Conservation (phyloP, 2,797 vertebrate species). For the Brachymystax lenok region DNA sequence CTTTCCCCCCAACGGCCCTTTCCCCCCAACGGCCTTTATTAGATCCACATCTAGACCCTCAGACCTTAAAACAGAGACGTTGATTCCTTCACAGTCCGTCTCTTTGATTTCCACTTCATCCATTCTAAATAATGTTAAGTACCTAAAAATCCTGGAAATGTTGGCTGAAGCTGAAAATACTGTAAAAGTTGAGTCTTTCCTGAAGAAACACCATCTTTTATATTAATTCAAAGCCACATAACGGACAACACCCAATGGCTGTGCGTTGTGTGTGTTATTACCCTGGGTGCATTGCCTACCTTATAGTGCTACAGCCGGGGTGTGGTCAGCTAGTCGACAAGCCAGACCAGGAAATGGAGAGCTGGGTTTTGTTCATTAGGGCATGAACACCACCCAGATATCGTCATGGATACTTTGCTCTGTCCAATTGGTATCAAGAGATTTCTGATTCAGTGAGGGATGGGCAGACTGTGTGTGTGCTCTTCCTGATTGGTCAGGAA, state of each 20-base stretch:
- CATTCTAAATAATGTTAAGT: constrained; percentile 29
- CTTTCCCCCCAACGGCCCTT: constrained; percentile 32
- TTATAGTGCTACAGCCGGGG: constrained; percentile 32
- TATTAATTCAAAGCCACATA: constrained; percentile 10
- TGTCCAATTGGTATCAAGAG: constrained; percentile 40
- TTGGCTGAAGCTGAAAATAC: constrained; percentile 17
- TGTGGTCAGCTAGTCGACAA: constrained; percentile 29
- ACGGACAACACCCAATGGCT: constrained; percentile 35
- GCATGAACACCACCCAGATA: background rate
- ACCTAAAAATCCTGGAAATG: constrained; percentile 46
- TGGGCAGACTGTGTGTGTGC: background rate
- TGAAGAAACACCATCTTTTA: constrained; percentile 13
- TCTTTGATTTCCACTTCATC: constrained; percentile 57
- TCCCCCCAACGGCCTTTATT: constrained; percentile 41
- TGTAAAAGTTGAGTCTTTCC: background rate
- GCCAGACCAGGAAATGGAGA: constrained; percentile 40
- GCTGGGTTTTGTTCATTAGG: constrained; percentile 21
- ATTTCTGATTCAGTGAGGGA: constrained; percentile 29
- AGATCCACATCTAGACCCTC: constrained; percentile 47
- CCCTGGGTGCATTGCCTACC: constrained; percentile 16
- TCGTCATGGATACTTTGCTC: constrained; percentile 4
- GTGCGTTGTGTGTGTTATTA: background rate
- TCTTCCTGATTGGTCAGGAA: constrained; percentile 48
- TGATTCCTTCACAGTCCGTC: constrained; percentile 46
- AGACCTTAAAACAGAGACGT: constrained; percentile 30